Conservation (phyloP, 2,113 vertebrate genomes). For the Prunella fulvescens region DNA sequence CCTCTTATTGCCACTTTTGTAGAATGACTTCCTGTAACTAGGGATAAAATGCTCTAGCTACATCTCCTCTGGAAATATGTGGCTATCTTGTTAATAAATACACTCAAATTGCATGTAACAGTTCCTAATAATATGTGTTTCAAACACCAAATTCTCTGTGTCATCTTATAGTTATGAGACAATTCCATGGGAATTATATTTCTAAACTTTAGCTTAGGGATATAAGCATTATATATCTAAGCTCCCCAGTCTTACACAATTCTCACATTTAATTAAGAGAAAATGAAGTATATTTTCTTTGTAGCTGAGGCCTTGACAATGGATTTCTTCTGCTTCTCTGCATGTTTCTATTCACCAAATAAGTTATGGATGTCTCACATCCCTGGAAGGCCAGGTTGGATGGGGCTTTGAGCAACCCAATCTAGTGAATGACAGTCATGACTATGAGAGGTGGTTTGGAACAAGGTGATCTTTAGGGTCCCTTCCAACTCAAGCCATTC, state of each 20-base stretch:
- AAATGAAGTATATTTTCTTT: neutral
- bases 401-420: neutral
- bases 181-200: neutral
- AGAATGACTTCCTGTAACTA: neutral
- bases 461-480: neutral
- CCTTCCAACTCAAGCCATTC: neutral
- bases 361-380: neutral
- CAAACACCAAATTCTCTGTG: neutral
- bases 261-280: neutral
- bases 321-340: neutral
- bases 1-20: neutral
- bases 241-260: neutral
- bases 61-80: neutral
- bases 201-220: neutral
- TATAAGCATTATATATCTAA: neutral
- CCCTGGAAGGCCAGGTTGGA: neutral
- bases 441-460: neutral
- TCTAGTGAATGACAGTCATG: neutral
- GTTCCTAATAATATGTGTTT: neutral
- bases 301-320: neutral
- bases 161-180: neutral
- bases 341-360: neutral
- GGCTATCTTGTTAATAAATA: neutral
- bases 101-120: neutral
- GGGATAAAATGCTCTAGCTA: neutral